phyloP scores from a whole-genome alignment of 2,888 invertebrate species.

The Trichogramma evanescens region DNA sequence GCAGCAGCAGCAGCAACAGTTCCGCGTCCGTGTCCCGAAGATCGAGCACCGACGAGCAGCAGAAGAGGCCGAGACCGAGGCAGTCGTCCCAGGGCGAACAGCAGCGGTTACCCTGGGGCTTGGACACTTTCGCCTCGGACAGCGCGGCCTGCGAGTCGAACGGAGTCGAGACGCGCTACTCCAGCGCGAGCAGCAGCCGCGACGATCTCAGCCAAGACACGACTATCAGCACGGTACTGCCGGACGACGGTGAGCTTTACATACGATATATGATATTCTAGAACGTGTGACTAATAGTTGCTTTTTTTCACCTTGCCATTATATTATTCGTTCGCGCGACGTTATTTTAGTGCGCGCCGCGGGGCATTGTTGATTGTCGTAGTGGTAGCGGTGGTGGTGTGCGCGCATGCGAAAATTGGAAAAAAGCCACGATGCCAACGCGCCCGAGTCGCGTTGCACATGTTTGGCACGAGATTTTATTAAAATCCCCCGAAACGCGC shows the following conservation, averaged over 20 bases:
- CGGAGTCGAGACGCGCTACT: not conserved
- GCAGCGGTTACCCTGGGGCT: constrained; percentile 42
- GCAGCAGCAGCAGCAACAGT: constrained; percentile 6
- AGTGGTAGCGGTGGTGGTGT: no score
- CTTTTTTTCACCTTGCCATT: no score
- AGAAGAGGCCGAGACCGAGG: constrained; percentile 15
- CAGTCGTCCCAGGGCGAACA: constrained; percentile 8
- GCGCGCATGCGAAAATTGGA: no score
- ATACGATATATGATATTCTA: no score
- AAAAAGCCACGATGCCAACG: no score
- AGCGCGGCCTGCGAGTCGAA: constrained; percentile 28
- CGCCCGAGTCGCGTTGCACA: no score
- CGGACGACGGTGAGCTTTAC: constrained; percentile 41
- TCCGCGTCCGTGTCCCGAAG: constrained; percentile 28
- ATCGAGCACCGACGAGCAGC: constrained; percentile 28
- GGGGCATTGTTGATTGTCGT: no score
- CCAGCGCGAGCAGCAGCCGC: constrained; percentile 33
- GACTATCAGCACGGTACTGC: constrained; percentile 40
- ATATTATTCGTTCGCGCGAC: no score
- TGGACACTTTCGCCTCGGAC: constrained; percentile 35
- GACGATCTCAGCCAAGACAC: constrained; percentile 44
- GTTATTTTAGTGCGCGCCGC: no score
- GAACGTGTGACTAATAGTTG: no score
- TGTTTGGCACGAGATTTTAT: no score
- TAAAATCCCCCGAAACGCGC: no score